Evolutionary conservation across 2,888 invertebrate species (phyloP).

Genomic region (Tenthredo livida): DNA sequence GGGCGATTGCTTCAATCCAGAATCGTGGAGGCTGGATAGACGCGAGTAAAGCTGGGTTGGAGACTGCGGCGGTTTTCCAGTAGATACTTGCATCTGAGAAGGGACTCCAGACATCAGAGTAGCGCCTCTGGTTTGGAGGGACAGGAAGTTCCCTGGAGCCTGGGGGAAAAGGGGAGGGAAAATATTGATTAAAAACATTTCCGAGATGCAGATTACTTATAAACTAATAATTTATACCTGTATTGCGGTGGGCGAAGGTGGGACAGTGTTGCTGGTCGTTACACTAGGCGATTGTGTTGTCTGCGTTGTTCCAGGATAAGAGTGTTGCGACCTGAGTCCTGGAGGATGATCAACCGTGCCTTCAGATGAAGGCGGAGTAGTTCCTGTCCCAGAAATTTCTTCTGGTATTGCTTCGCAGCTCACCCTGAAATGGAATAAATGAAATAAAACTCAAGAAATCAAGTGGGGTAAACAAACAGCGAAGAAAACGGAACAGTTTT

Average conservation of each 20-base stretch:
- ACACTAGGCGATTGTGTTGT: conserved; percentile 72
- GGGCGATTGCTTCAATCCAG: conserved; percentile 68
- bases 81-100: conserved; percentile 64
- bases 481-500: conserved; percentile 9
- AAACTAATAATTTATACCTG: conserved; percentile 63
- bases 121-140: conserved; percentile 67
- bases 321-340: conserved; percentile 78
- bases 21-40: conserved; percentile 74
- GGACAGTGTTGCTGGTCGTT: conserved; percentile 77
- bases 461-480: neutral
- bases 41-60: conserved; percentile 83
- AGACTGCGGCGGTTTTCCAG: conserved; percentile 83
- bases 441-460: conserved; percentile 1
- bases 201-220: neutral
- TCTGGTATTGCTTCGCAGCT: conserved; percentile 95
- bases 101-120: conserved; percentile 27
- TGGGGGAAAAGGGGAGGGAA: conserved; percentile 51
- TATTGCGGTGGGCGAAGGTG: conserved; percentile 78
- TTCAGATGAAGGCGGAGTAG: conserved; percentile 84
- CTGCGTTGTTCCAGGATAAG: conserved; percentile 78
- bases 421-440: conserved; percentile 79
- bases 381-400: conserved; percentile 88
- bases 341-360: conserved; percentile 77
- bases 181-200: neutral
- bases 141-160: conserved; percentile 70